Evolutionary conservation across 2,113 vertebrate genomes (phyloP).

Genomic region (Aldabrachelys gigantea): DNA sequence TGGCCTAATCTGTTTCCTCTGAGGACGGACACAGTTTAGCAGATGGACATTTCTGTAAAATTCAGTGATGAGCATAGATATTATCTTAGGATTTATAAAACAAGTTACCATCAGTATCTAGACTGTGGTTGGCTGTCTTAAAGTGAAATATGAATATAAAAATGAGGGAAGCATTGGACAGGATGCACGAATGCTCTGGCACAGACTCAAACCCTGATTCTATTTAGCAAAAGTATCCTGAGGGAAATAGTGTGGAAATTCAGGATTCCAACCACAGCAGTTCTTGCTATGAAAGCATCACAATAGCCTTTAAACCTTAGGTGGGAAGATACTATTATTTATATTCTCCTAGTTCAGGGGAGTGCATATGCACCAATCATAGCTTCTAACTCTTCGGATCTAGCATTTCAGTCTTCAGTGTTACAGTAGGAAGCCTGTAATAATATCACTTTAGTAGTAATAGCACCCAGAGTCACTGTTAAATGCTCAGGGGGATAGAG

Average conservation of each 20-base stretch:
- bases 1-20: not conserved
- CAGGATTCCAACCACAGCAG: not conserved
- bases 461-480: not conserved
- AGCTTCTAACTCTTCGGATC: not conserved
- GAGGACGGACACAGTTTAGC: not conserved
- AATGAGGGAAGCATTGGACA: not conserved
- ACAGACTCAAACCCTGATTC: not conserved
- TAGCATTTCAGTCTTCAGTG: not conserved
- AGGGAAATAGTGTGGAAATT: not conserved
- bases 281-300: not conserved
- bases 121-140: not conserved
- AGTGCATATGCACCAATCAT: not conserved
- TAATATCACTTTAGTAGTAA: not conserved
- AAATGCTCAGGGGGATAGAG: too few relatives aligned
- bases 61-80: not conserved
- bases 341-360: too few relatives aligned
- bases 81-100: not conserved
- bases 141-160: not conserved
- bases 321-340: not conserved
- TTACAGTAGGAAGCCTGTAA: not conserved
- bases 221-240: not conserved
- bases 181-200: not conserved
- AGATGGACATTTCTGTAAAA: not conserved
- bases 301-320: not conserved
- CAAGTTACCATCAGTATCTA: not conserved